These are phyloP conservation scores for Seriola aureovittata DNA, from an alignment of 2,113 vertebrate genomes.

Conservation along the genomic window DNA sequence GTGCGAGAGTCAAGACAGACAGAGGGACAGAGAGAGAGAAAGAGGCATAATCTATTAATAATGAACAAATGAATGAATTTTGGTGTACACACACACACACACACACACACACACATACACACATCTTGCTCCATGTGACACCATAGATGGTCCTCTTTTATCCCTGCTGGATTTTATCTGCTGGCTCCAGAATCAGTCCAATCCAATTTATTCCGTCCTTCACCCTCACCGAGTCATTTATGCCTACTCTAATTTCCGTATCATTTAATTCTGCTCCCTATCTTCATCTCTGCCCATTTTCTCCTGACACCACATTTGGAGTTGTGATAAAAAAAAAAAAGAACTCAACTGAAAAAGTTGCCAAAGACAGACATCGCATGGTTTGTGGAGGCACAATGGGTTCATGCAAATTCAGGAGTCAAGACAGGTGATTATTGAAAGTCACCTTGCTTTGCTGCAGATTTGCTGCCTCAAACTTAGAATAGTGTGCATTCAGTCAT, in stretches of 20 bases:
- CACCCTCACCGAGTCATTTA: slow-evolving; percentile 69
- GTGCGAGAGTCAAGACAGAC: neutral
- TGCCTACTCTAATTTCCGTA: slow-evolving; percentile 67
- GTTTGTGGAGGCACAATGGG: neutral
- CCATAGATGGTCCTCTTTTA: slow-evolving; percentile 35
- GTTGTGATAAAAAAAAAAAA: slow-evolving; percentile 28
- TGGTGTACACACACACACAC: neutral
- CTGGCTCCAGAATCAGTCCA: slow-evolving; percentile 64
- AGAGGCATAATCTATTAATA: slow-evolving; percentile 1
- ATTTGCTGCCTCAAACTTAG: neutral
- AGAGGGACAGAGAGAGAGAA: neutral
- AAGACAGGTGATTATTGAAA: slow-evolving; percentile 29
- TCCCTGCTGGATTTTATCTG: slow-evolving; percentile 62
- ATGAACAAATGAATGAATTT: slow-evolving; percentile 12
- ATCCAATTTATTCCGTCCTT: slow-evolving; percentile 77
- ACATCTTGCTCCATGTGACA: slow-evolving; percentile 27
- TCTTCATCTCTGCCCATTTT: slow-evolving; percentile 54
- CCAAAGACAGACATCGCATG: slow-evolving; percentile 9
- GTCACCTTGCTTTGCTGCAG: slow-evolving; percentile 38
- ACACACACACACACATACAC: neutral
- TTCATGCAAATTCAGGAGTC: slow-evolving; percentile 37
- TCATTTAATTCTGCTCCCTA: slow-evolving; percentile 73
- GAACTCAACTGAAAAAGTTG: slow-evolving; percentile 43
- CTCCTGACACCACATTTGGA: slow-evolving; percentile 57
- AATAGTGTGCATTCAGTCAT: slow-evolving; percentile 2